Evolutionary conservation across 2,888 invertebrate species (phyloP).

Genomic region (Ichneumoninae sp.): DNA sequence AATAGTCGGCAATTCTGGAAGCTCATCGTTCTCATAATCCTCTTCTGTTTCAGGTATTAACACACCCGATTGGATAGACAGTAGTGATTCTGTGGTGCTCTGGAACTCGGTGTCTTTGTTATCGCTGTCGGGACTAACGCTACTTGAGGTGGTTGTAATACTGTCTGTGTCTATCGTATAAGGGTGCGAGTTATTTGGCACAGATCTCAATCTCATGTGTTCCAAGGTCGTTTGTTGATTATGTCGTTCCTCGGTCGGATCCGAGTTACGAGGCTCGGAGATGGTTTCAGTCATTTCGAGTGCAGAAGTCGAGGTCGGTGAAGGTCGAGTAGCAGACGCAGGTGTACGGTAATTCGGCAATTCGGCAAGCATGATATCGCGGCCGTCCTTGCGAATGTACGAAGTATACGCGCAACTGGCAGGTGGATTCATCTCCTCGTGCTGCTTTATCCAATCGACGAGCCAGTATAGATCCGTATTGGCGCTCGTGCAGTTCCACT

Average conservation of each 20-base stretch:
- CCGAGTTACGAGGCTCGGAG: background rate
- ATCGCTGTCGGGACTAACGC: conserved; percentile 26
- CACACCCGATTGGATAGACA: conserved; percentile 28
- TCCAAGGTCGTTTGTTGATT: conserved; percentile 38
- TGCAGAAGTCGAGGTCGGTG: background rate
- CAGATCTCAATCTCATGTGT: background rate
- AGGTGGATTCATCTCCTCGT: conserved; percentile 81
- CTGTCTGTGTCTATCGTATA: background rate
- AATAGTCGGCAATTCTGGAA: conserved; percentile 6
- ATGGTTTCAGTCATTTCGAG: background rate
- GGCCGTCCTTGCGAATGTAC: conserved; percentile 5
- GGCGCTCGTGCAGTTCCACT: conserved; percentile 87
- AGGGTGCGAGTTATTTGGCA: conserved; percentile 25
- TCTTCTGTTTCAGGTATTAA: background rate
- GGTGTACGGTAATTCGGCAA: conserved; percentile 68
- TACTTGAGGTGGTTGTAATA: background rate
- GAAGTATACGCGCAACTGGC: conserved; percentile 74
- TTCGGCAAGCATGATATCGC: conserved; percentile 72
- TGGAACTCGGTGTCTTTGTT: conserved; percentile 12
- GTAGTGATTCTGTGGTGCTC: conserved; percentile 27
- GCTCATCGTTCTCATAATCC: conserved; percentile 2
- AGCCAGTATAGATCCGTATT: conserved; percentile 86
- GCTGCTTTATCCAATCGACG: conserved; percentile 88
- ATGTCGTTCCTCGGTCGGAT: conserved; percentile 48
- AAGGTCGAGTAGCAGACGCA: background rate